These are phyloP conservation scores for Pseudotriccus pelzelni DNA, from an alignment of 2,797 vertebrate species.

Conservation along the genomic window DNA sequence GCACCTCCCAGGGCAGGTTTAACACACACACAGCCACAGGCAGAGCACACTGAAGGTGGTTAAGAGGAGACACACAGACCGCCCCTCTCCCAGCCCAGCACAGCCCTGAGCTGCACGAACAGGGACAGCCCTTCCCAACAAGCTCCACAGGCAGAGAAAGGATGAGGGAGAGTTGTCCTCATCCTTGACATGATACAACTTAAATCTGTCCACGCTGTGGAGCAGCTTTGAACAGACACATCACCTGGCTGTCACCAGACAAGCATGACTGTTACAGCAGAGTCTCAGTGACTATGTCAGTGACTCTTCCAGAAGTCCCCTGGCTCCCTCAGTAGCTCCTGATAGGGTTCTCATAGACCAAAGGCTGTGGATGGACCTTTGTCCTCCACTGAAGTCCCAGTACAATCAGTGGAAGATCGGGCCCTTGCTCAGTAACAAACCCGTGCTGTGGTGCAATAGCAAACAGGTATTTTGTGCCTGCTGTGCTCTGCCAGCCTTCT, in stretches of 20 bases:
- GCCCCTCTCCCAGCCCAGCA: not conserved
- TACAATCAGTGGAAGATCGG: not conserved
- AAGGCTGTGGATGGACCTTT: not conserved
- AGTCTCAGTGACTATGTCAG: not conserved
- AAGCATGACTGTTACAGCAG: not conserved
- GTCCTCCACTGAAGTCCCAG: not conserved
- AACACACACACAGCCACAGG: accelerated
- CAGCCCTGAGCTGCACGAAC: not conserved
- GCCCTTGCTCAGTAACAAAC: not conserved
- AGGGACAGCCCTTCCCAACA: not conserved
- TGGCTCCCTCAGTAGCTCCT: not conserved
- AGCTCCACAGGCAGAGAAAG: not conserved
- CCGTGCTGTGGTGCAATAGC: accelerated
- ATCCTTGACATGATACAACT: accelerated
- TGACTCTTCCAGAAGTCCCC: not conserved
- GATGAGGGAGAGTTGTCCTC: not conserved
- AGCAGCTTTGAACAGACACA: not conserved
- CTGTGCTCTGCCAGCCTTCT: not conserved
- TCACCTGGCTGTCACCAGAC: not conserved
- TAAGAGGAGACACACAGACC: not conserved
- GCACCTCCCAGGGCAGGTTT: not conserved
- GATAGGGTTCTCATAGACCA: not conserved
- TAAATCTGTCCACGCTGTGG: accelerated
- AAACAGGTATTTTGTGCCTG: not conserved
- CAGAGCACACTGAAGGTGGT: not conserved